Conservation (phyloP, 2,797 vertebrate species). For the Cryptoprocta ferox region DNA sequence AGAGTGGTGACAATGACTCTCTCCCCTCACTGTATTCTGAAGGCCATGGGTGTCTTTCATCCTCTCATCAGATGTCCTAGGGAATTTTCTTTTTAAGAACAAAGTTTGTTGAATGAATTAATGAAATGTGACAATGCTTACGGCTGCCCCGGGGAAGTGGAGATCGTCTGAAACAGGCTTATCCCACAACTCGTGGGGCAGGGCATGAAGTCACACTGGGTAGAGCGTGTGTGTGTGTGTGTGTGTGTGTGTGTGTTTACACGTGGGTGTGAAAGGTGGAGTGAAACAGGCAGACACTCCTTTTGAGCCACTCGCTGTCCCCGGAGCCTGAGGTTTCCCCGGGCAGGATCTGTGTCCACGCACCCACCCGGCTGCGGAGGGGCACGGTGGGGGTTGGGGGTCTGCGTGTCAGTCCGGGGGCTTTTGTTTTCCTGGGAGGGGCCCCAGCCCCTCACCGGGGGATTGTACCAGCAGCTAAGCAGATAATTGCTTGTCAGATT, state of each 20-base stretch:
- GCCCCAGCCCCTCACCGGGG: conserved; percentile 13
- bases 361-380: background rate
- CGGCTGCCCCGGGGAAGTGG: background rate
- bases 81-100: background rate
- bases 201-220: background rate
- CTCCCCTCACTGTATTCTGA: background rate
- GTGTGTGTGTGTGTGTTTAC: background rate
- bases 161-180: background rate
- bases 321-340: background rate
- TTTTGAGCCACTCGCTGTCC: background rate
- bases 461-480: conserved; percentile 84
- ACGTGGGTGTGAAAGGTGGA: background rate
- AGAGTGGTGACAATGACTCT: background rate
- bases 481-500: conserved; percentile 92
- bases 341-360: background rate
- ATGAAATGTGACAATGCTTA: background rate
- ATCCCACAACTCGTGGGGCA: background rate
- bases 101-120: conserved; percentile 34
- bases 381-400: background rate
- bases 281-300: background rate
- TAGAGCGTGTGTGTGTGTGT: background rate
- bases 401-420: background rate
- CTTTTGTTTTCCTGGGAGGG: conserved; percentile 70
- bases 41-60: background rate
- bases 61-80: background rate